Evolutionary conservation across 1,140 invertebrate genomes (phyloP).

Genomic region (Drosophila pseudoananassae): DNA sequence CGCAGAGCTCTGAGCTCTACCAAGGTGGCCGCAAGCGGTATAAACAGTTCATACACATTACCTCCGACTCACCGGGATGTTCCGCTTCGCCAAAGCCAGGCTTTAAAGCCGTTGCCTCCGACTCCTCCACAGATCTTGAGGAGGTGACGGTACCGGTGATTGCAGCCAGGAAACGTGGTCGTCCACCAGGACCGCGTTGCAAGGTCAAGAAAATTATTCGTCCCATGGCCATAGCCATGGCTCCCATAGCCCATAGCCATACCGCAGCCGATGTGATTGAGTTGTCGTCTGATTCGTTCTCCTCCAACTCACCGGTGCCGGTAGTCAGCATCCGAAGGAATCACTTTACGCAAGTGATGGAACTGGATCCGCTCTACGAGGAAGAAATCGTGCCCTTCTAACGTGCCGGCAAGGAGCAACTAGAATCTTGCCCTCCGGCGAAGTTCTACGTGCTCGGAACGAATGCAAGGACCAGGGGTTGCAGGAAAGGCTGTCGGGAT

Average conservation of each 20-base stretch:
- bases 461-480: constrained; percentile 63
- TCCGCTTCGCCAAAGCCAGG: constrained; percentile 3
- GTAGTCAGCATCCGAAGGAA: background rate
- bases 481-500: constrained; percentile 5
- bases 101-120: constrained; percentile 53
- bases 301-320: constrained; percentile 27
- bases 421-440: constrained; percentile 32
- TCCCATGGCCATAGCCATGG: background rate
- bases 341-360: constrained; percentile 19
- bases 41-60: constrained; percentile 58
- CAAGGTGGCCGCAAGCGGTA: background rate
- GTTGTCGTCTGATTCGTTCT: constrained; percentile 65
- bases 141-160: constrained; percentile 10
- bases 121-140: constrained; percentile 64
- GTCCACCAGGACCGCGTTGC: constrained; percentile 4
- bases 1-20: constrained; percentile 13
- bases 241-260: no score
- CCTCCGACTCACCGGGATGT: constrained; percentile 50
- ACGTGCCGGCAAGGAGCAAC: background rate
- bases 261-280: constrained; percentile 60
- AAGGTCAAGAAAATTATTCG: background rate
- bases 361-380: constrained; percentile 68
- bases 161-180: constrained; percentile 4
- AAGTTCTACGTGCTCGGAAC: constrained; percentile 59
- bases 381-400: constrained; percentile 69